Evolutionary conservation across 2,888 invertebrate species (phyloP), one percentile per base, ranked within the genome.

Genomic region (Yponomeuta evonymella): DNA sequence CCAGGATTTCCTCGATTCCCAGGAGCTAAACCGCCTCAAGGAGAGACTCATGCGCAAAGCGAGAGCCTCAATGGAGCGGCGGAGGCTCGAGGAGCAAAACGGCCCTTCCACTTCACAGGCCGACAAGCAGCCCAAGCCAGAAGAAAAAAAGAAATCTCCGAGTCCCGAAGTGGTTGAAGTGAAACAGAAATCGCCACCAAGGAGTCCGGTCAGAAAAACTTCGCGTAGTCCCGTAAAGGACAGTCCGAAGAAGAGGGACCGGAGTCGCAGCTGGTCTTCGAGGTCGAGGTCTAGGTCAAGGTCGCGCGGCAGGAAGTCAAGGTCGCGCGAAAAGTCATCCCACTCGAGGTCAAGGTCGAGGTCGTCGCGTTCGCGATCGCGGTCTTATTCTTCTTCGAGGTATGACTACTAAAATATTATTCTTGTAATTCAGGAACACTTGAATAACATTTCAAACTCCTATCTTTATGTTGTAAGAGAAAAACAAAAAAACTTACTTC

Each of bases 1-100:
- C 0, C 94, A 94, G 72, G 94, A 95, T 63, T 94, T 94, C 70
- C 90, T 94, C 70, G 94, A 95, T 74, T 78, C 83, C 43, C 94
- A 94, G 76, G 96, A 96, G 79, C 82, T 96, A 74, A 93, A 94
- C 77, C 94, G 95, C 79, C 84, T 96, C 74, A 95, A 95, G 78
- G 94, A 76, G 94, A 94, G 74, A 84, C 94, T 81, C 93, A 95
- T 71, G 93, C 95, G 73, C 73, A 95, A 96, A 84, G 96, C 96
- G 2, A 95, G 95, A 78, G 95, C 95, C 2, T 81, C 86, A 0
- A 79, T 86, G 63, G 86, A 87, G 74, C 77, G 80, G n/a, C 79
- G 76, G 71, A 75, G 81, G 63, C 74, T 71, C 29, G 85, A 83
- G 63, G 85, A 83, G 64, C 76, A 76, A 9, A 82, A 79, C 70